Evolutionary conservation across 2,113 vertebrate species (phyloP).

Genomic region (Myrmophylax atrothorax): DNA sequence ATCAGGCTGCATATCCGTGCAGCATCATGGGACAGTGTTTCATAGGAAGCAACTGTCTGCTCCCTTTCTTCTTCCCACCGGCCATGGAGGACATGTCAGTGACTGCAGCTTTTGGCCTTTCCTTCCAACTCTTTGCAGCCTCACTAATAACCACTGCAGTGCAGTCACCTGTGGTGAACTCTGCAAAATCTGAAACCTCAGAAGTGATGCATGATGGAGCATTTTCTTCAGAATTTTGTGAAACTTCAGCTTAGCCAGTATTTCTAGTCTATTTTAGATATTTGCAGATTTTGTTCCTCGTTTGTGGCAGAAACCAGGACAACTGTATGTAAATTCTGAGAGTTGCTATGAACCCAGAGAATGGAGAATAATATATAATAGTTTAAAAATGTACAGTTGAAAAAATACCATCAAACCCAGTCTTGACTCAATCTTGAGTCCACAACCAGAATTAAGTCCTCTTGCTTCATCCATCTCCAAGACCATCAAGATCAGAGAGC

Average conservation of each 20-base stretch:
- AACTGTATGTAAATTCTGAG: conserved; percentile 54
- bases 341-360: conserved; percentile 52
- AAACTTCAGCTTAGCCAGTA: conserved; percentile 1
- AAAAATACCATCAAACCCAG: conserved; percentile 22
- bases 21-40: not conserved
- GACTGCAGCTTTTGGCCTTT: not conserved
- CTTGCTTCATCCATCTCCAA: not conserved
- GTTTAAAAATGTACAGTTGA: conserved; percentile 25
- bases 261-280: conserved; percentile 49
- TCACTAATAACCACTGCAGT: not conserved
- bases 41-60: not conserved
- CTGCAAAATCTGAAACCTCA: not conserved
- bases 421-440: conserved; percentile 25
- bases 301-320: conserved; percentile 64
- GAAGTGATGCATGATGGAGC: not conserved
- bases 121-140: not conserved
- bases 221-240: not conserved
- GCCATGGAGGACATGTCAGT: not conserved
- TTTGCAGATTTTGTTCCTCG: conserved; percentile 38
- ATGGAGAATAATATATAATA: conserved; percentile 16
- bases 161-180: not conserved
- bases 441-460: not conserved
- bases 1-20: not conserved
- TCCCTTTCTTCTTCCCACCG: not conserved
- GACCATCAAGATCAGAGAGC: not conserved